Evolutionary conservation across 2,113 vertebrate species (phyloP), one percentile per base, ranked within the genome.

Genomic region (Pseudorhombus dupliciocellatus): DNA sequence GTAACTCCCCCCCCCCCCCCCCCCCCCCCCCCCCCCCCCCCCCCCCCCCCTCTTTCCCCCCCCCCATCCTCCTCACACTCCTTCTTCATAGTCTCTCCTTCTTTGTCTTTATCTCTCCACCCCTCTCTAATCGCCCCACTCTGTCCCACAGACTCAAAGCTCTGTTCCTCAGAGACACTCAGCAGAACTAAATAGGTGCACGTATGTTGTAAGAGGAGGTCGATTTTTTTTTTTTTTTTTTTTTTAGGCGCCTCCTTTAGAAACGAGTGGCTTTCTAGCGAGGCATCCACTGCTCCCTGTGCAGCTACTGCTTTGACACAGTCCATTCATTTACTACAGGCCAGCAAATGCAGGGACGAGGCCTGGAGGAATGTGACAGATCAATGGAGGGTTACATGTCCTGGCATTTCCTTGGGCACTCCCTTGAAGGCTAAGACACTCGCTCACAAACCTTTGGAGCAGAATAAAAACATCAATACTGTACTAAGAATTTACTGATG

Each of bases 341-440:
- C 42, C 70, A 44, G 64, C n/a, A 16, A 64, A 71, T 24, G 60
- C 46, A 48, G 53, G 75, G 58, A 75, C 4, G 26, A 52, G 22
- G 79, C 62, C 54, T 50, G 46, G 66, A 77, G 70, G 71, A 75
- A 77, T 31, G 65, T 53, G 74, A 73, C 73, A 46, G 76, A 81
- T 83, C 74, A 68, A 26, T 31, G 4, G 64, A 85, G 70, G 75
- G 61, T 28, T 66, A 70, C 82, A 55, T 60, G 62, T 64, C 57
- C 65, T 68, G 54, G 53, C 50, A 69, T 80, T 79, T 85, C 73
- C 42, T 73, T 58, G 25, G 54, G 56, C 44, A 69, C 77, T 77
- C 82, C 71, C 42, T 75, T 60, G 30, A 79, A 63, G 70, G 59
- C 28, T 50, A n/a, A 50, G 46, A 50, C 46, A 50, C 46, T n/a